Conservation (phyloP, 35 echinoderm and acorn worm species). For the Ophioderma brevispina region DNA sequence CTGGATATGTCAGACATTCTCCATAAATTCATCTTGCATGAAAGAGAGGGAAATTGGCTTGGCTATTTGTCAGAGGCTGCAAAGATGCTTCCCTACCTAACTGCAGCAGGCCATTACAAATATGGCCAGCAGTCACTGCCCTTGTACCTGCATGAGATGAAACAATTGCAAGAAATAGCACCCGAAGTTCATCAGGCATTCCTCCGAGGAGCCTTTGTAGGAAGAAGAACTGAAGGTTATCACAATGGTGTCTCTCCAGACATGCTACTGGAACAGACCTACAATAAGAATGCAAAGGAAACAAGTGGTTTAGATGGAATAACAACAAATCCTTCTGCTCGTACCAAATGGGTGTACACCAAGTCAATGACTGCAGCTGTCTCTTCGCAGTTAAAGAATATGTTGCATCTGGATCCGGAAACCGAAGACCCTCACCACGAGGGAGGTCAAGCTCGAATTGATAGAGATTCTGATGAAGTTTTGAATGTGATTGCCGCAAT, state of each 20-base stretch:
- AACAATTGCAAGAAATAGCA: slow-evolving; percentile 1
- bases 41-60: slow-evolving; percentile 13
- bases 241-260: neutral
- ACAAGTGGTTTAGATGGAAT: slow-evolving; percentile 31
- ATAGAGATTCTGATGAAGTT: slow-evolving; percentile 13
- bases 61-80: neutral
- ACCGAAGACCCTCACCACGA: slow-evolving; percentile 23
- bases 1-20: slow-evolving; percentile 27
- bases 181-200: slow-evolving; percentile 3
- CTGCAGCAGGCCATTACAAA: slow-evolving; percentile 35
- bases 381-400: slow-evolving; percentile 18
- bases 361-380: slow-evolving; percentile 32
- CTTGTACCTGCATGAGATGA: slow-evolving; percentile 21
- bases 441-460: neutral
- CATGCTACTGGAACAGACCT: slow-evolving; percentile 43
- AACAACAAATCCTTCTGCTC: slow-evolving; percentile 14
- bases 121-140: slow-evolving; percentile 35
- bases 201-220: neutral
- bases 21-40: slow-evolving; percentile 9
- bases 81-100: slow-evolving; percentile 27
- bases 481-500: slow-evolving; percentile 19
- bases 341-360: slow-evolving; percentile 34
- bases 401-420: neutral
- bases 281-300: slow-evolving; percentile 46
- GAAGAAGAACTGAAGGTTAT: neutral